These are phyloP conservation scores for Dendrophyllia cribrosa DNA, from an alignment of 64 coral and sea anemone genomes.

Conservation along the genomic window DNA sequence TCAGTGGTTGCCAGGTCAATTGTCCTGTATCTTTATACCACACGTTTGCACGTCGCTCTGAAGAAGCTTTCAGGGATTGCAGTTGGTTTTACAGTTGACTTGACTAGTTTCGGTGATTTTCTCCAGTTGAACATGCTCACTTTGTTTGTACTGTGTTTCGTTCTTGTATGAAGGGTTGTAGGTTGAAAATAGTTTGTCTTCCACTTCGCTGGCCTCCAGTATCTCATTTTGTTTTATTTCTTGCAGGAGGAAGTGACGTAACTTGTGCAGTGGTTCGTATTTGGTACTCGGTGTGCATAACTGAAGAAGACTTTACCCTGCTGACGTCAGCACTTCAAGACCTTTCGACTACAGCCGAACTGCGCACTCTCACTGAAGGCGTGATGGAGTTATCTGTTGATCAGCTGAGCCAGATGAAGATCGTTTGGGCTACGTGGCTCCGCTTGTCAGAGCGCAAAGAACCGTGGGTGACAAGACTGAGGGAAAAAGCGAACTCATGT, in stretches of 20 bases:
- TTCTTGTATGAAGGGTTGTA: too few species aligned
- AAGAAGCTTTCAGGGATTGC: too few species aligned
- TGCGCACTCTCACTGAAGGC: neutral
- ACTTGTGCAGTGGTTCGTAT: slow-evolving; percentile 16
- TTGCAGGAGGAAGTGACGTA: slow-evolving; percentile 19
- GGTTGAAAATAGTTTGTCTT: too few species aligned
- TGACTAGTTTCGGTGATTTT: too few species aligned
- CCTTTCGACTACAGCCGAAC: slow-evolving; percentile 3
- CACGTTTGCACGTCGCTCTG: too few species aligned
- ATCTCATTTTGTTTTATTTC: too few species aligned
- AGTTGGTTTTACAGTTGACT: too few species aligned
- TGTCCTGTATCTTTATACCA: too few species aligned
- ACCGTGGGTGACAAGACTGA: neutral
- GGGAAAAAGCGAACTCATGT: neutral
- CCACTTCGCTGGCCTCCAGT: too few species aligned
- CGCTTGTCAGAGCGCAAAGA: neutral
- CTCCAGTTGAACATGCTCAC: too few species aligned
- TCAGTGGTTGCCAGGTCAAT: too few species aligned
- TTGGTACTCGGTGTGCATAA: slow-evolving; percentile 48
- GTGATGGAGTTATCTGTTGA: slow-evolving; percentile 6
- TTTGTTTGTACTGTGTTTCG: too few species aligned
- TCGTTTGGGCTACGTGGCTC: slow-evolving; percentile 48
- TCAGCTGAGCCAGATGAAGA: neutral
- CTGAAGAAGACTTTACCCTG: slow-evolving; percentile 6
- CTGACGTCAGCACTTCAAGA: slow-evolving; percentile 32